These are phyloP conservation scores for Parnassius smintheus DNA, from an alignment of 2,888 invertebrate genomes.

Conservation along the genomic window DNA sequence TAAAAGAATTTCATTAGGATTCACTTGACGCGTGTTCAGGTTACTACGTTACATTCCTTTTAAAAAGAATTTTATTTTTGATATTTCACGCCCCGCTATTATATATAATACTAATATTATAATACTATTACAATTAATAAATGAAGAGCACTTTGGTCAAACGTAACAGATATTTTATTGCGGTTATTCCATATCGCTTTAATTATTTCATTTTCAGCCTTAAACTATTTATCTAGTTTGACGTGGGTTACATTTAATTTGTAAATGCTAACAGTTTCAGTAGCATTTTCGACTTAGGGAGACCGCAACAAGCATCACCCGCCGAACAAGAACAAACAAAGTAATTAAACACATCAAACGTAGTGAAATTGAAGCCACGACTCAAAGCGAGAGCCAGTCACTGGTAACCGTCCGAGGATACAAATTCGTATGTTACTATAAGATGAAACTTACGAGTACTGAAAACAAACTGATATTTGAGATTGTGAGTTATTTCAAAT, in stretches of 20 bases:
- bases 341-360: slow-evolving; percentile 81
- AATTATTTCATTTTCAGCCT: slow-evolving; percentile 69
- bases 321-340: slow-evolving; percentile 76
- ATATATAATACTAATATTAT: no score
- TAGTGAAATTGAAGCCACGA: slow-evolving; percentile 68
- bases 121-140: slow-evolving; percentile 29
- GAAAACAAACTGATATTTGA: slow-evolving; percentile 1
- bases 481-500: not conserved
- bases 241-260: slow-evolving; percentile 79
- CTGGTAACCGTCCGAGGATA: slow-evolving; percentile 86
- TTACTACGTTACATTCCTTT: no score
- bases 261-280: slow-evolving; percentile 71
- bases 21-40: no score
- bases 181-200: slow-evolving; percentile 39
- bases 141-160: slow-evolving; percentile 21
- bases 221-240: slow-evolving; percentile 74
- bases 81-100: no score
- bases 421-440: slow-evolving; percentile 12
- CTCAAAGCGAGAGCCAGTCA: slow-evolving; percentile 69
- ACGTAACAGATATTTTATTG: slow-evolving; percentile 15
- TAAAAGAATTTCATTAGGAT: no score
- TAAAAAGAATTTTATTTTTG: no score
- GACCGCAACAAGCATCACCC: slow-evolving; percentile 71
- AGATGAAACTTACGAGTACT: not conserved
- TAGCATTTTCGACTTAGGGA: slow-evolving; percentile 70